Evolutionary conservation across 2,888 invertebrate genomes (phyloP).

Genomic region (Andrena flavipes): DNA sequence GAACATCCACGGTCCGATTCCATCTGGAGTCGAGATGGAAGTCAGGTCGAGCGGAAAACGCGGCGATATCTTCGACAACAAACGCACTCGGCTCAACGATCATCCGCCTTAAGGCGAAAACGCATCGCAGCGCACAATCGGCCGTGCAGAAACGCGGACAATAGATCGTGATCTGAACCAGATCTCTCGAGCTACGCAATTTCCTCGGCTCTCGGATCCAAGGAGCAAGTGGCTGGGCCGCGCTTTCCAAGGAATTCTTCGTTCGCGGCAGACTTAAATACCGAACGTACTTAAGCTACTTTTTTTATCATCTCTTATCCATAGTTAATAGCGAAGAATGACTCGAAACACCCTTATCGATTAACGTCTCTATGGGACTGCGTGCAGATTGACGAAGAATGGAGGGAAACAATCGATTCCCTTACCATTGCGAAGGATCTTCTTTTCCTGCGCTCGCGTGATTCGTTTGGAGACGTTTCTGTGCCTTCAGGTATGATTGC

Average conservation of each 20-base stretch:
- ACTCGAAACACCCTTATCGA: slow-evolving; percentile 49
- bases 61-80: slow-evolving; percentile 35
- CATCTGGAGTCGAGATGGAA: slow-evolving; percentile 15
- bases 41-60: slow-evolving; percentile 28
- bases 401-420: not conserved
- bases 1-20: slow-evolving; percentile 7
- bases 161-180: slow-evolving; percentile 11
- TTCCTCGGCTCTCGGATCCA: slow-evolving; percentile 19
- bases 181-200: slow-evolving; percentile 38
- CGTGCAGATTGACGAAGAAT: not conserved
- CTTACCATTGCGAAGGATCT: not conserved
- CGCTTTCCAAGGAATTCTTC: slow-evolving; percentile 26
- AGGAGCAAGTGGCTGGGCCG: slow-evolving; percentile 21
- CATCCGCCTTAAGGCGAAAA: slow-evolving; percentile 30
- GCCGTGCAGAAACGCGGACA: not conserved
- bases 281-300: slow-evolving; percentile 33
- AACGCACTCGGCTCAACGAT: slow-evolving; percentile 32
- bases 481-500: not conserved
- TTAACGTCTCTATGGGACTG: slow-evolving; percentile 27
- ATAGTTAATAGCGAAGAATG: slow-evolving; percentile 49
- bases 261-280: slow-evolving; percentile 16
- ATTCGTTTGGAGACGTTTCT: not conserved
- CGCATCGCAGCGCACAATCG: slow-evolving; percentile 22
- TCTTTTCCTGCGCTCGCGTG: not conserved
- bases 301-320: slow-evolving; percentile 19